phyloP scores from a whole-genome alignment of 2,797 vertebrate species.

The Moxostoma hubbsi region DNA sequence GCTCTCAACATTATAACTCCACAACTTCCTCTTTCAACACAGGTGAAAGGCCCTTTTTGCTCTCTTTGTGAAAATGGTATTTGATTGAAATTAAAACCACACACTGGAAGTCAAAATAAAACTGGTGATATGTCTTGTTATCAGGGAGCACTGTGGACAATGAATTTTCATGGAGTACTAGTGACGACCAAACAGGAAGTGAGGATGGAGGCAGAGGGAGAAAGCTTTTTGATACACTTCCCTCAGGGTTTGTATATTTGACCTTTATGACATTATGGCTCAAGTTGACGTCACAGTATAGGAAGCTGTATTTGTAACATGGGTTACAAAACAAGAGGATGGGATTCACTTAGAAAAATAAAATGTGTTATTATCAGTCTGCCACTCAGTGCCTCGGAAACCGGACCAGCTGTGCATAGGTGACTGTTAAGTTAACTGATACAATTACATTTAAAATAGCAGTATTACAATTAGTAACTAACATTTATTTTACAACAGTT shows the following conservation, averaged over 20 bases:
- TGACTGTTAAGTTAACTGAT: too few relatives aligned
- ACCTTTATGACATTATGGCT: background rate
- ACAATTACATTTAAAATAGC: too few relatives aligned
- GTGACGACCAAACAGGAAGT: conserved; percentile 58
- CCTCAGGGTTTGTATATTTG: conserved; percentile 45
- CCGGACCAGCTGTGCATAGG: too few relatives aligned
- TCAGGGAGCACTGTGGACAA: conserved; percentile 40
- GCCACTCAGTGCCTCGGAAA: too few relatives aligned
- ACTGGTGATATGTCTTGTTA: background rate
- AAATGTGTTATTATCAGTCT: too few relatives aligned
- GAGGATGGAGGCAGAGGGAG: conserved; percentile 54
- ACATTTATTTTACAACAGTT: too few relatives aligned
- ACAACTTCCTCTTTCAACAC: conserved; percentile 41
- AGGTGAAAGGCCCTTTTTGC: conserved; percentile 32
- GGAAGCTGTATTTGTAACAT: too few relatives aligned
- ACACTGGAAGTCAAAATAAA: background rate
- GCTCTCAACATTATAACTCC: conserved; percentile 56
- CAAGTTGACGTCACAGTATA: background rate
- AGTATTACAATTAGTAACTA: too few relatives aligned
- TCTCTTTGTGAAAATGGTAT: background rate
- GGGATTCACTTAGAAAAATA: too few relatives aligned
- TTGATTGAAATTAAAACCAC: background rate
- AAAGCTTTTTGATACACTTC: conserved; percentile 38
- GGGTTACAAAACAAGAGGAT: too few relatives aligned
- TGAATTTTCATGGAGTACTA: conserved; percentile 53